Base-by-base conservation (phyloP, 2,797 vertebrate species). In the Dendrocincla fuliginosa region DNA sequence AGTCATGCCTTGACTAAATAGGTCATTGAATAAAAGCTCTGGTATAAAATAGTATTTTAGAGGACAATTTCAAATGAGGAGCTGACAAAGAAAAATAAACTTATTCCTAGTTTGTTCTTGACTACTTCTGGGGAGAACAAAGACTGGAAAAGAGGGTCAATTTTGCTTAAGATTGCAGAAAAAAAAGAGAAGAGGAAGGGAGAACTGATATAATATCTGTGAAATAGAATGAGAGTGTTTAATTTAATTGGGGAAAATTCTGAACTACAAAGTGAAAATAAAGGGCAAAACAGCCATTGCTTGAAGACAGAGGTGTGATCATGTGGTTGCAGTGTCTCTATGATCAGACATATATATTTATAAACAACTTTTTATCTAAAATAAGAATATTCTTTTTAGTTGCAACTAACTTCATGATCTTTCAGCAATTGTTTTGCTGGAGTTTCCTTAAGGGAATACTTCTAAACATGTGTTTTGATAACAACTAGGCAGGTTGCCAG, bases 401-500 rank as follows among this genome's bases (percentile, higher is more conserved):
- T 92, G 39, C 61, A 92, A 78, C 11, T 78, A 55, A 84, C 22
- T 87, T 71, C 5, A 50, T 9, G 6, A 73, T 78, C 50, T 86
- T 77, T 75, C 44, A 89, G 71, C 85, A 92, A 94, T 56, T n/a
- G 7, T 89, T 95, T 93, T 88, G n/a, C 39, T 86, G 14, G 16
- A 53, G 13, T 75, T 87, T 82, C 42, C 73, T 79, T 63, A 56
- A 79, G 55, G 50, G 28, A 90, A 73, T 81, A 74, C 42, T 69
- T 92, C 61, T 88, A 88, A 89, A 89, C 15, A 65, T 68, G 22
- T 92, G 50, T 90, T 96, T 91, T 93, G 65, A 63, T 91, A 88
- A 76, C 37, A 79, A 3, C 16, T 69, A 81, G 61, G 76, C 91
- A 89, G 33, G 42, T 78, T 42, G 42, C 65, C 87, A 91, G 32